Evolutionary conservation across 64 coral and sea anemone genomes (phyloP), one percentile per base, ranked within the genome.

Genomic region (Dendrophyllia cribrosa): DNA sequence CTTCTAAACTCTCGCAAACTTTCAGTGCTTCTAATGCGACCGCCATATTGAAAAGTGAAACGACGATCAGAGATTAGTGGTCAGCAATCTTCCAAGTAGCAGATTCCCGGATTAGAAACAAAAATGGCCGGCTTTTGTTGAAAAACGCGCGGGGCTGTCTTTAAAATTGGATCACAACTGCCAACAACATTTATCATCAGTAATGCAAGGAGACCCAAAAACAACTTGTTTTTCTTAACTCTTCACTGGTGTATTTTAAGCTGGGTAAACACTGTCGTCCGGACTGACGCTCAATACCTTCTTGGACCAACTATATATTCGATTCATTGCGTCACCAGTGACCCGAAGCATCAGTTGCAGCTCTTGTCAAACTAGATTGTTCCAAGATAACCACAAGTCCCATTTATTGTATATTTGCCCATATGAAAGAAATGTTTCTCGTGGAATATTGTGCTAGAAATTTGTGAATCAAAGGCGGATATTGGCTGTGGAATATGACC

Each of bases 21-120:
- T 99, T 46, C 17, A 73, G 46, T 26, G 87, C 91, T 52, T 82
- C 66, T 23, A 61, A 9, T 22, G 90, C 75, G 55, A 76, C 16
- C 78, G 94, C 94, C 91, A 99, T 96, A 19, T 94, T 93, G 91
- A 90, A 88, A 44, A 53, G 34, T 81, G 75, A 86, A 70, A 7
- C 82, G 59, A 8, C 91, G 20, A 21, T 72, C 20, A 48, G 17
- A 7, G 1, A 34, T 9, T 25, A 70, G 11, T 50, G 45, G 14
- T 66, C 95, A 93, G 95, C 90, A 71, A 84, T 52, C 22, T 78
- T 16, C 25, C 19, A 24, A n/a, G 3, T 51, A 9, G 7, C 8
- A 24, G 6, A 51, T 22, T 86, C 91, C 95, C 95, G 95, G 86
- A 93, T 93, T 74, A 74, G 59, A 72, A 74, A 90, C 64, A 89